Conservation (phyloP, 2,797 vertebrate genomes). For the Dipus sagitta region DNA sequence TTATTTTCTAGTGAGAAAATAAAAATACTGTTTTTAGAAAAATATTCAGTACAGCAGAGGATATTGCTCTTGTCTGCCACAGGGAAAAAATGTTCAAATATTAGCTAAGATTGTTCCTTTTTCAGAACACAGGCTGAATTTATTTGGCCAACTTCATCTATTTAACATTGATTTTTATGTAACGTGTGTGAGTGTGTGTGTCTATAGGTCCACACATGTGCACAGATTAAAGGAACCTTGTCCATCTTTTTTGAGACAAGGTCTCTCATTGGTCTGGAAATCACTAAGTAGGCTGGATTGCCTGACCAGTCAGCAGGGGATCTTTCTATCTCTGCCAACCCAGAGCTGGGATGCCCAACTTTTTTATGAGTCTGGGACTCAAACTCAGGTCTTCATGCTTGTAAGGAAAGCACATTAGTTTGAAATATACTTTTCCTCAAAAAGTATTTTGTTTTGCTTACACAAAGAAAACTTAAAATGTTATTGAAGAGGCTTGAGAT, state of each 20-base stretch:
- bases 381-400: too few relatives aligned
- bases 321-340: too few relatives aligned
- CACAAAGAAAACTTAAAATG: neutral
- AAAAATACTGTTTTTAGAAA: slow-evolving; percentile 7
- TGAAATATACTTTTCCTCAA: slow-evolving; percentile 21
- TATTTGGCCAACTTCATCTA: neutral
- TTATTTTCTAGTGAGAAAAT: slow-evolving; percentile 17
- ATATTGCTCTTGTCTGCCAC: neutral
- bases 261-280: too few relatives aligned
- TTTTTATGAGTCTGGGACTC: too few relatives aligned
- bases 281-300: too few relatives aligned
- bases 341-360: too few relatives aligned
- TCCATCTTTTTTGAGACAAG: too few relatives aligned
- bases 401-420: neutral
- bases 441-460: slow-evolving; percentile 30
- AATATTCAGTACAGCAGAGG: neutral
- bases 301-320: too few relatives aligned
- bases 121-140: neutral
- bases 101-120: neutral
- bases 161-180: neutral
- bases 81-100: slow-evolving; percentile 33
- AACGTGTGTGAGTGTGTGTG: too few relatives aligned
- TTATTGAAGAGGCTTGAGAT: too few relatives aligned
- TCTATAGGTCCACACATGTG: too few relatives aligned
- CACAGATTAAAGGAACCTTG: too few relatives aligned